These are phyloP conservation scores for Callaeas wilsoni DNA, from an alignment of 2,113 vertebrate species.

Conservation along the genomic window DNA sequence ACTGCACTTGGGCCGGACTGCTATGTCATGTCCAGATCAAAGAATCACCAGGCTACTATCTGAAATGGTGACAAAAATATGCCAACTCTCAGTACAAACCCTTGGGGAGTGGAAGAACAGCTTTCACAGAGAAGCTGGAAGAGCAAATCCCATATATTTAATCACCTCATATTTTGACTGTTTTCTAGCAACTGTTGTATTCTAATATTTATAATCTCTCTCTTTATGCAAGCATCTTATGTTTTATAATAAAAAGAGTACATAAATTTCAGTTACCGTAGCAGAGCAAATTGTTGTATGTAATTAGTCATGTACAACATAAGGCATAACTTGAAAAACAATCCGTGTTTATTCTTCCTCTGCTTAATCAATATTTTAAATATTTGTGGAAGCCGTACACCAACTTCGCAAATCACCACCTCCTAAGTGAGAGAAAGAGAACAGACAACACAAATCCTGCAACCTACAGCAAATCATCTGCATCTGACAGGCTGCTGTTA, in stretches of 20 bases:
- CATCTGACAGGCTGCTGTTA: background rate
- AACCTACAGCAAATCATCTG: background rate
- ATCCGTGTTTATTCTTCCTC: slow-evolving; percentile 55
- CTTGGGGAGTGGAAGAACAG: background rate
- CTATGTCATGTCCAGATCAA: background rate
- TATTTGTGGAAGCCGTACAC: slow-evolving; percentile 51
- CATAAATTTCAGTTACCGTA: slow-evolving; percentile 58
- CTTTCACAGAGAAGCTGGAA: background rate
- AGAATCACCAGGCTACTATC: background rate
- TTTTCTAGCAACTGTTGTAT: slow-evolving; percentile 48
- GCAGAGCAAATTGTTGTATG: slow-evolving; percentile 54
- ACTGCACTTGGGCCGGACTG: background rate
- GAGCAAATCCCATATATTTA: background rate
- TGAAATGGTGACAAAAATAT: background rate
- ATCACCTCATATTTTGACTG: slow-evolving; percentile 5
- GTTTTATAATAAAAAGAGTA: slow-evolving; percentile 63
- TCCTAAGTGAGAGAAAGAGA: background rate
- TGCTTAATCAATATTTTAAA: slow-evolving; percentile 69
- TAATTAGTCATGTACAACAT: slow-evolving; percentile 66
- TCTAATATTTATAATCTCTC: slow-evolving; percentile 58
- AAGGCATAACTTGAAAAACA: slow-evolving; percentile 56
- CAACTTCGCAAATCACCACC: slow-evolving; percentile 31
- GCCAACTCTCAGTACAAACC: background rate
- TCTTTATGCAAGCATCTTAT: slow-evolving; percentile 55
- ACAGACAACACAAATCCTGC: background rate